phyloP scores from a whole-genome alignment of 2,888 invertebrate genomes.

The Drosophila mimica region DNA sequence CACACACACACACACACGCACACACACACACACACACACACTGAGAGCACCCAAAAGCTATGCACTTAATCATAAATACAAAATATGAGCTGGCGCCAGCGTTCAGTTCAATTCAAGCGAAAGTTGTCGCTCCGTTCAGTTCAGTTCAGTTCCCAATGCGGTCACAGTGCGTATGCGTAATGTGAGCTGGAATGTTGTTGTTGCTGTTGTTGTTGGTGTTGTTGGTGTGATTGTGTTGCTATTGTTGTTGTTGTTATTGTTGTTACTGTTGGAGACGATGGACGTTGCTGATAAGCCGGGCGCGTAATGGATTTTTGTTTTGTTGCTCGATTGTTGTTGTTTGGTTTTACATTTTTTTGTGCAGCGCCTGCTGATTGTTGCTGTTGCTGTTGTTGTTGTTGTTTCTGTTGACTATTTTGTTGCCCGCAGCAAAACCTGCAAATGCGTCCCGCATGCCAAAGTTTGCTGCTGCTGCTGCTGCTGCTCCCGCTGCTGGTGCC shows the following conservation, averaged over 20 bases:
- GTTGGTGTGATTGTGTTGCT: neutral
- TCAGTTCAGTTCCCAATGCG: constrained; percentile 28
- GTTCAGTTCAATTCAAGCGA: constrained; percentile 46
- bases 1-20: constrained; percentile 17
- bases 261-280: constrained; percentile 53
- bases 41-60: constrained; percentile 9
- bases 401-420: constrained; percentile 27
- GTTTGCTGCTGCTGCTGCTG: constrained; percentile 10
- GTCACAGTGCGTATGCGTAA: constrained; percentile 73
- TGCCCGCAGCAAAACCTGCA: constrained; percentile 70
- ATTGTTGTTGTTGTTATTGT: neutral
- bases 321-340: constrained; percentile 19
- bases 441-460: constrained; percentile 64
- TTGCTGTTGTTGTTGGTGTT: neutral
- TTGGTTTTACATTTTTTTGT: constrained; percentile 20
- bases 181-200: constrained; percentile 38
- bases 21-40: too few relatives aligned
- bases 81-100: constrained; percentile 51
- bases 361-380: constrained; percentile 39
- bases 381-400: neutral
- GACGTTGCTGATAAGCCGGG: constrained; percentile 60
- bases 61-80: constrained; percentile 64
- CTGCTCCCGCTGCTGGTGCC: constrained; percentile 34
- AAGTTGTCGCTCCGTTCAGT: constrained; percentile 38
- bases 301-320: constrained; percentile 71